These are phyloP conservation scores for Drosophila arawakana DNA, from an alignment of 1,140 invertebrate genomes.

Conservation along the genomic window DNA sequence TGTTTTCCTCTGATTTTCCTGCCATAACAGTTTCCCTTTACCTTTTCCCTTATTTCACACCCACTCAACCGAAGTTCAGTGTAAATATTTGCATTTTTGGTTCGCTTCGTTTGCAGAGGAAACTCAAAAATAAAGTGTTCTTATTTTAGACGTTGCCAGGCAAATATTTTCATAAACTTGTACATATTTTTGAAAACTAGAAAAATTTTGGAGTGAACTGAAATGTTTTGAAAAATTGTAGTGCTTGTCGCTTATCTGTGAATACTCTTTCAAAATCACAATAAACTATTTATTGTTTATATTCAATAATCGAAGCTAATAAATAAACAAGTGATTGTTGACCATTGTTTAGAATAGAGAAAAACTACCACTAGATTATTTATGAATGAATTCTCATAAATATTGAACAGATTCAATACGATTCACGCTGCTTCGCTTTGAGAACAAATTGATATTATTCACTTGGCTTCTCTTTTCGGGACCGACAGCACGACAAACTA, in stretches of 20 bases:
- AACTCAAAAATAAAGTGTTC: not conserved
- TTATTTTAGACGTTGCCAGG: slow-evolving; percentile 20
- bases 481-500: slow-evolving; percentile 21
- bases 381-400: slow-evolving; percentile 68
- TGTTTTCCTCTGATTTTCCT: slow-evolving; percentile 23
- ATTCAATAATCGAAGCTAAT: slow-evolving; percentile 55
- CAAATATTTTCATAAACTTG: not conserved
- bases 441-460: slow-evolving; percentile 28
- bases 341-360: slow-evolving; percentile 60
- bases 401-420: slow-evolving; percentile 50
- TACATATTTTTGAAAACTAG: not conserved
- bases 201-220: not conserved
- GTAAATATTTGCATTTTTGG: slow-evolving; percentile 68
- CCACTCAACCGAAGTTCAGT: slow-evolving; percentile 35
- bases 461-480: slow-evolving; percentile 5
- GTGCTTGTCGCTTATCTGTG: slow-evolving; percentile 56
- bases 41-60: slow-evolving; percentile 30
- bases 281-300: slow-evolving; percentile 58
- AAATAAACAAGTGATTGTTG: slow-evolving; percentile 39
- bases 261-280: slow-evolving; percentile 59
- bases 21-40: slow-evolving; percentile 1
- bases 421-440: slow-evolving; percentile 10
- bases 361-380: slow-evolving; percentile 47
- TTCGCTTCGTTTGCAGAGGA: slow-evolving; percentile 12
- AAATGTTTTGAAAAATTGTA: not conserved